Conservation (phyloP, 2,888 invertebrate genomes). For the Chaetogeoica ovagalla region DNA sequence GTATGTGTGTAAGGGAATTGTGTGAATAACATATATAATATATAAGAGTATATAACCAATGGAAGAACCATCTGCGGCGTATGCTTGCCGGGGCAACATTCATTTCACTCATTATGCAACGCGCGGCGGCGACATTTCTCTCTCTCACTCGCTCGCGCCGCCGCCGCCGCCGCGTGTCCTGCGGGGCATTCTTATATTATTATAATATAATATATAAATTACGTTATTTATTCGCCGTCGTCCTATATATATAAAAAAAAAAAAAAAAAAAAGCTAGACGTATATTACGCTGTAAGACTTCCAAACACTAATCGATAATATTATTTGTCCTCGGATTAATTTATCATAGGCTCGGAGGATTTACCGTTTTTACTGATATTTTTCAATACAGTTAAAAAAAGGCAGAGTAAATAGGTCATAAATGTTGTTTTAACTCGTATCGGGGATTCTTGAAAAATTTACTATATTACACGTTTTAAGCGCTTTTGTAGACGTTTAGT, state of each 20-base stretch:
- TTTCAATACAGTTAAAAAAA: no score
- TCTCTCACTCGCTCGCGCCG: conserved; percentile 27
- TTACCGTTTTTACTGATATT: no score
- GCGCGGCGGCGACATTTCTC: conserved; percentile 43
- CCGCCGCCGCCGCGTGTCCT: background rate
- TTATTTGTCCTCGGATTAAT: no score
- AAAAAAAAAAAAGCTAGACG: no score
- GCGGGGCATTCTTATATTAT: conserved; percentile 13
- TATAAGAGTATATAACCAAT: background rate
- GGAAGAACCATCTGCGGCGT: conserved; percentile 37
- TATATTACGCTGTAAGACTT: background rate
- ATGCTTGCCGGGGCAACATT: conserved; percentile 47
- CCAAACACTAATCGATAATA: no score
- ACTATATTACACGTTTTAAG: no score
- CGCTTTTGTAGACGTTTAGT: no score
- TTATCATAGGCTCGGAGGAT: no score
- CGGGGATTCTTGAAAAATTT: no score
- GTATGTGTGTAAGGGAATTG: conserved; percentile 18
- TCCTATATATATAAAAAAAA: no score
- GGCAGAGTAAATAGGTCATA: no score
- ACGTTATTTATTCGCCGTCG: conserved; percentile 18
- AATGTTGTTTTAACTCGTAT: no score
- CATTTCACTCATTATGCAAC: conserved; percentile 51
- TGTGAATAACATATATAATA: conserved; percentile 2
- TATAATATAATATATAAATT: background rate